A percentile compares a stretch with the other conserved stretches of the same genome.
Conservation (phyloP, 1,140 invertebrate species). For the Rhizoglyphus robini region DNA sequence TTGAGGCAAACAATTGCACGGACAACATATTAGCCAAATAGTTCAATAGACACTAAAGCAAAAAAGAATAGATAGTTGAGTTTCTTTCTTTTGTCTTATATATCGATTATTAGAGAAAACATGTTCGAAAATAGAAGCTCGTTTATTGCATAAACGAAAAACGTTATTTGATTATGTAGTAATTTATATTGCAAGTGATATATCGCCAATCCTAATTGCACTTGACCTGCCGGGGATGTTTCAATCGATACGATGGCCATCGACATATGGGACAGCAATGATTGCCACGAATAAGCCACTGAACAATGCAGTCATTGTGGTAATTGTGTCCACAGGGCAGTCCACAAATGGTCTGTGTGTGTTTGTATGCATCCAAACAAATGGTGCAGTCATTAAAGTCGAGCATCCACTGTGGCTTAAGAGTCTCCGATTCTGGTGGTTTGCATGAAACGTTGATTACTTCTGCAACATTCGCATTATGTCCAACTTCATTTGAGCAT, state of each 20-base stretch:
- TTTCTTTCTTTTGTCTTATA: too few species aligned
- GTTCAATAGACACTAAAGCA: too few species aligned
- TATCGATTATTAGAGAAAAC: too few species aligned
- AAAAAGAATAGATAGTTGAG: too few species aligned
- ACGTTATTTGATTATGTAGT: neutral
- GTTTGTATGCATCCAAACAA: slow-evolving; percentile 39
- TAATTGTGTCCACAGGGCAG: slow-evolving; percentile 43
- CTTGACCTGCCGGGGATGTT: slow-evolving; percentile 19
- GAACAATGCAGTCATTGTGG: slow-evolving; percentile 40
- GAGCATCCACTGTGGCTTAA: slow-evolving; percentile 29
- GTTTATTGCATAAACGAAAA: neutral
- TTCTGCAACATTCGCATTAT: neutral
- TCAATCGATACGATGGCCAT: slow-evolving; percentile 40
- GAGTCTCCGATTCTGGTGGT: neutral
- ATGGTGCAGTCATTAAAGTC: slow-evolving; percentile 39
- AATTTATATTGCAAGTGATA: neutral
- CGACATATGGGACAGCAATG: slow-evolving; percentile 44
- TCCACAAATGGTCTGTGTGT: slow-evolving; percentile 35
- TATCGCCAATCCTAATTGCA: neutral
- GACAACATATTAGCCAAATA: too few species aligned
- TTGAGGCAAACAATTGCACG: too few species aligned
- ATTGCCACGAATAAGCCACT: slow-evolving; percentile 40
- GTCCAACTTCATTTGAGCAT: too few species aligned
- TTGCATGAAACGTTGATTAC: neutral
- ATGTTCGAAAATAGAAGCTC: too few species aligned